These are phyloP conservation scores for Xenopus tropicalis DNA, from an alignment of 2,113 vertebrate genomes.

Conservation along the genomic window UCB_Xtro_10.0 CM004452.2:23997001-23997500, in stretches of 20 bases:
- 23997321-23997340: neutral
- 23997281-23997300: conserved; percentile 5
- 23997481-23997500: too few relatives aligned
- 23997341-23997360: neutral
- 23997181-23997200: neutral
- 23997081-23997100: too few relatives aligned
- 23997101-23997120: neutral
- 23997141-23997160: neutral
- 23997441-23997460: too few relatives aligned
- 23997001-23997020: too few relatives aligned
- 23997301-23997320: neutral
- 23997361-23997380: too few relatives aligned
- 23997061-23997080: too few relatives aligned
- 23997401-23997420: too few relatives aligned
- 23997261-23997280: neutral
- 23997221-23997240: neutral
- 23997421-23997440: too few relatives aligned
- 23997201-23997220: neutral
- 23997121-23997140: neutral
- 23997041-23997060: too few relatives aligned
- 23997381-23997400: too few relatives aligned
- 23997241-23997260: neutral
- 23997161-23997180: neutral
- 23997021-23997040: too few relatives aligned
- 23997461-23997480: too few relatives aligned